phyloP scores from a whole-genome alignment of 2,888 invertebrate genomes.

The Euphydryas editha region DNA sequence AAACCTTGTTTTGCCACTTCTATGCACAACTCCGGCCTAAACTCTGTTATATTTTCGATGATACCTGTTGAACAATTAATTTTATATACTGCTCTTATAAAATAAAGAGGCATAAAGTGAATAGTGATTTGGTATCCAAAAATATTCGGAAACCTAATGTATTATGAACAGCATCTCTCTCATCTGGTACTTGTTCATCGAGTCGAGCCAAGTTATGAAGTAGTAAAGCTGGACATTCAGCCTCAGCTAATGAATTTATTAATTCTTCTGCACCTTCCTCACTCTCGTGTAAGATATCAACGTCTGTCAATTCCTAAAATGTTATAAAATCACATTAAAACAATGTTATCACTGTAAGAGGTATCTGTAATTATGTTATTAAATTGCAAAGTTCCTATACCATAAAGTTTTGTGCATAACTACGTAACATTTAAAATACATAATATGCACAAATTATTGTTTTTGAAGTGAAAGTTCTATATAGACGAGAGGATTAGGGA shows the following conservation, averaged over 20 bases:
- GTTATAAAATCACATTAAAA: background rate
- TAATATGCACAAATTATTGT: too few species aligned
- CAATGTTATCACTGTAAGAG: background rate
- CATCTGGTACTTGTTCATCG: slow-evolving; percentile 96
- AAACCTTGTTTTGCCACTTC: slow-evolving; percentile 96
- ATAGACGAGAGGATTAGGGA: too few species aligned
- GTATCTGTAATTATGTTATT: too few species aligned
- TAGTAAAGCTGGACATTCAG: slow-evolving; percentile 94
- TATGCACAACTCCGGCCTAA: slow-evolving; percentile 91
- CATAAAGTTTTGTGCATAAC: too few species aligned
- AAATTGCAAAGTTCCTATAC: too few species aligned
- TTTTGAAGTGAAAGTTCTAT: too few species aligned
- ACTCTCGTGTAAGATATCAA: slow-evolving; percentile 97
- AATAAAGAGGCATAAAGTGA: too few species aligned
- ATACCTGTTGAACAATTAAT: slow-evolving; percentile 82
- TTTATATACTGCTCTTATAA: too few species aligned
- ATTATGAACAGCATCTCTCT: slow-evolving; percentile 98
- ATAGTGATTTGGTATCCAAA: background rate
- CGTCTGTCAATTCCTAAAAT: slow-evolving; percentile 94
- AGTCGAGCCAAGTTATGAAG: slow-evolving; percentile 97
- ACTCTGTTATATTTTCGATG: slow-evolving; percentile 97
- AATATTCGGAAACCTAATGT: slow-evolving; percentile 85
- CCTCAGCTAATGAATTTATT: slow-evolving; percentile 93
- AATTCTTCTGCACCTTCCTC: slow-evolving; percentile 95
- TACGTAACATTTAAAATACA: too few species aligned